A percentile compares a stretch with the other conserved stretches of the same genome.
phyloP scores from a whole-genome alignment of 2,888 invertebrate genomes.

The Xestia rhomboidea region DNA sequence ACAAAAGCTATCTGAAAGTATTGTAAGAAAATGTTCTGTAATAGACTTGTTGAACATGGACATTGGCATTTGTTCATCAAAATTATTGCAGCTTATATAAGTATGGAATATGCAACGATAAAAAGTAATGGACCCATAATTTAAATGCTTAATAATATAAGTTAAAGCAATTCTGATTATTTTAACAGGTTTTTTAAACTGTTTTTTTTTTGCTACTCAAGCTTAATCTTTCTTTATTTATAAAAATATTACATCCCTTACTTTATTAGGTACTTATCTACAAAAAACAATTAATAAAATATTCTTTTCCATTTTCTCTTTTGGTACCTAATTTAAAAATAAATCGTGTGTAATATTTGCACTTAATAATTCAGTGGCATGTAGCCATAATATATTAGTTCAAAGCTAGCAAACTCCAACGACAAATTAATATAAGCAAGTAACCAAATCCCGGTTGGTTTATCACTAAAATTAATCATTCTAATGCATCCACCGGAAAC shows the following conservation, averaged over 20 bases:
- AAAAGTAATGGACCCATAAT: not conserved
- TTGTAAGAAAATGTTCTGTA: slow-evolving; percentile 1
- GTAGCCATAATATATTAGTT: not conserved
- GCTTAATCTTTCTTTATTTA: not conserved
- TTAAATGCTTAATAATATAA: not conserved
- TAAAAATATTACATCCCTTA: not conserved
- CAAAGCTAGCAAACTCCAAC: not conserved
- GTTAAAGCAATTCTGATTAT: not conserved
- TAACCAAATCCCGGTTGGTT: not conserved
- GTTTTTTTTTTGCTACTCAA: not conserved
- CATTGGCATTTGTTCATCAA: slow-evolving; percentile 22
- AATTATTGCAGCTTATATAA: slow-evolving; percentile 5
- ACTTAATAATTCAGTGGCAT: not conserved
- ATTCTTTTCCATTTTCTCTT: not conserved
- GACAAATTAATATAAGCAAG: too few species aligned
- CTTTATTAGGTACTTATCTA: not conserved
- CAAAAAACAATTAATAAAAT: not conserved
- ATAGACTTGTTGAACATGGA: slow-evolving; percentile 10
- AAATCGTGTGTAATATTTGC: not conserved
- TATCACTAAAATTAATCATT: not conserved
- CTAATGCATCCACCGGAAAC: slow-evolving; percentile 8
- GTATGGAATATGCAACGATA: not conserved
- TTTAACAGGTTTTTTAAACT: not conserved
- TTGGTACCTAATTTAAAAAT: not conserved
- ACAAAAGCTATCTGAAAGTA: slow-evolving; percentile 3